Base-by-base conservation (phyloP, 2,888 invertebrate genomes). In the Argyresthia albistria region DNA sequence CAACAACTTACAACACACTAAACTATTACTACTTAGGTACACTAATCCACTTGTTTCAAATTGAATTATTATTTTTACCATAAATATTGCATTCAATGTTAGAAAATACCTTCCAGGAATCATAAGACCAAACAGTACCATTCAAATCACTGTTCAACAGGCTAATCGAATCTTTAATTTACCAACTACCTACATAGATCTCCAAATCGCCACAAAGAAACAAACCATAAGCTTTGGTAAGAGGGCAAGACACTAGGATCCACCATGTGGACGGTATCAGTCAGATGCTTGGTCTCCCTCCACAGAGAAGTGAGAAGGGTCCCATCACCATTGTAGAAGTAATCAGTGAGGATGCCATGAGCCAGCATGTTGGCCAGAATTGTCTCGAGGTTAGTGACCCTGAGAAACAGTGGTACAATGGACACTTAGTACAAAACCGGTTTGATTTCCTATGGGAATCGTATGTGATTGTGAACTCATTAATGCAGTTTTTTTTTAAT, bases 371-470 rank as follows among this genome's bases (percentile, higher is more conserved):
- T 81, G 50, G 60, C 63, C 57, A 82, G 55, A 46, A 68, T 64
- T 7, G 64, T 56, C 59, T 79, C 72, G 55, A 82, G 67, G 68
- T 80, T 82, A 56, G 56, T 56, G 58, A 80, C 59, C 73, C 81
- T 82, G 80, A 46, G 46, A 50, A n/a, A 39, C 25, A 47, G 35
- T 49, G 11, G 47, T 50, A 50, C n/a, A 50, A 43, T 45, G 25
- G 15, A 37, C 37, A 35, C 15, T 49, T 8, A 56, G 25, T 25
- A 25, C 3, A 25, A 25, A 25, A 25, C 25, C 25, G 25, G 25
- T 25, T 25, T 25, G 25, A 25, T 25, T 25, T 25, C 25, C 25
- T 25, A 25, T 25, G 25, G 6, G 25, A 25, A 25, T 25, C 3
- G 2, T 25, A 25, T 25, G 25, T 25, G 25, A 25, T 4, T 25